phyloP scores from a whole-genome alignment of 2,797 vertebrate species.

The Toxotes lorentzi region DNA sequence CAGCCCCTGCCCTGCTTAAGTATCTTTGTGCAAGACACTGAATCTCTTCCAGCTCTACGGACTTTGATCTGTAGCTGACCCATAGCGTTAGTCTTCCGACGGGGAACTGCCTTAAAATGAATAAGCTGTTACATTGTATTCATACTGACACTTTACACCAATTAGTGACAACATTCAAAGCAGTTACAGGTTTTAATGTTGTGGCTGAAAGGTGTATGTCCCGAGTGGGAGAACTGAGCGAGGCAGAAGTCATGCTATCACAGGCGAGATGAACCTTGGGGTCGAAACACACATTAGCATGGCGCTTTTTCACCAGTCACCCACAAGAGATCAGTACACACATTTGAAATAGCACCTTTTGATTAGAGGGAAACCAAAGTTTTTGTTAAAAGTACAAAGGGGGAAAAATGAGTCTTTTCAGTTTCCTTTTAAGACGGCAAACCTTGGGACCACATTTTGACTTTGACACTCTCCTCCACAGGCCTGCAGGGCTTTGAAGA shows the following conservation, averaged over 20 bases:
- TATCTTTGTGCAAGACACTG: background rate
- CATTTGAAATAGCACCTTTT: background rate
- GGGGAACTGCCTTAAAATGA: background rate
- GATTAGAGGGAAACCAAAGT: background rate
- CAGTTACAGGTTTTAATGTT: too few relatives aligned
- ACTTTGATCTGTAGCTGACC: background rate
- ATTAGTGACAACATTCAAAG: too few relatives aligned
- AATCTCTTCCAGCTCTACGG: background rate
- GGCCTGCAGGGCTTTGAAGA: conserved; percentile 56
- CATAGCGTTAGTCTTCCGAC: background rate
- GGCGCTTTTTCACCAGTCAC: conserved; percentile 4
- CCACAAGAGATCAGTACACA: background rate
- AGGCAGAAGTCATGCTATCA: conserved; percentile 18
- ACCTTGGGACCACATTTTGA: conserved; percentile 49
- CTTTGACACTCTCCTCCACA: conserved; percentile 50
- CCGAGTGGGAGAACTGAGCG: background rate
- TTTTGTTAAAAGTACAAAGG: conserved; percentile 25
- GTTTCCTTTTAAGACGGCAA: conserved; percentile 43
- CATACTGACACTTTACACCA: background rate
- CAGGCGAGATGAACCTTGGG: background rate
- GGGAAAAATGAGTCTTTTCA: conserved; percentile 20
- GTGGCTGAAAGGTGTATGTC: background rate
- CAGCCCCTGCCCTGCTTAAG: background rate
- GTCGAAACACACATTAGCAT: conserved; percentile 3
- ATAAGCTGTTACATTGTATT: conserved; percentile 4